A percentile compares a stretch with the other conserved stretches of the same genome.
These are phyloP conservation scores for Drosophila arizonae DNA, from an alignment of 1,140 invertebrate species.

Conservation along the genomic window DNA sequence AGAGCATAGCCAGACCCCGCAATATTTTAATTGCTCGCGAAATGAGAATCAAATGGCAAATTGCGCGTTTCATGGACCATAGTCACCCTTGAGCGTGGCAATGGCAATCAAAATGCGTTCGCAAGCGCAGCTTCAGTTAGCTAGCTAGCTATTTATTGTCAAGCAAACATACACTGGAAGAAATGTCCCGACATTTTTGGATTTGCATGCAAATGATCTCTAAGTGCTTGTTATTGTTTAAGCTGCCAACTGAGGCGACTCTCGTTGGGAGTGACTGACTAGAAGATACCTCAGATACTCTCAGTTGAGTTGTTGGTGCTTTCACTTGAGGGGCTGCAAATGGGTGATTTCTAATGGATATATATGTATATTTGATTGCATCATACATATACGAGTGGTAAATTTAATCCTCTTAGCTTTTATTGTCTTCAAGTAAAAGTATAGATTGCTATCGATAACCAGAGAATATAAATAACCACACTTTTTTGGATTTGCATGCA, in stretches of 20 bases:
- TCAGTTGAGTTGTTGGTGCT: no score
- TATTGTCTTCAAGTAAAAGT: no score
- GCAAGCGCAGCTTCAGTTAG: constrained; percentile 16
- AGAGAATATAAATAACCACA: not conserved
- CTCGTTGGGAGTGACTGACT: not conserved
- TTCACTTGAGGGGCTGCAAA: no score
- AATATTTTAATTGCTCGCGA: constrained; percentile 43
- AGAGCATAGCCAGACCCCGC: not conserved
- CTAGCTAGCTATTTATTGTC: constrained; percentile 2
- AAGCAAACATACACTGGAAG: not conserved
- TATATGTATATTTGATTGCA: no score
- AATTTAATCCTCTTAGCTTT: no score
- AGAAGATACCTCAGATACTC: no score
- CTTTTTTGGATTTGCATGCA: no score
- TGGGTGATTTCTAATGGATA: no score
- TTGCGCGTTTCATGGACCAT: constrained; percentile 11
- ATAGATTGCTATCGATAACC: no score
- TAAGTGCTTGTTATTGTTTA: no score
- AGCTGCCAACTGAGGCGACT: not conserved
- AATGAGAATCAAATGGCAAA: constrained; percentile 51
- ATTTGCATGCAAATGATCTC: no score
- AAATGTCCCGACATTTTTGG: not conserved
- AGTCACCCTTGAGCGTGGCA: constrained; percentile 57
- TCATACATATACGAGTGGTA: no score
- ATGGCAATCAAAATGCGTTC: constrained; percentile 62